Base-by-base conservation (phyloP, 2,113 vertebrate species). In the Numenius arquata region DNA sequence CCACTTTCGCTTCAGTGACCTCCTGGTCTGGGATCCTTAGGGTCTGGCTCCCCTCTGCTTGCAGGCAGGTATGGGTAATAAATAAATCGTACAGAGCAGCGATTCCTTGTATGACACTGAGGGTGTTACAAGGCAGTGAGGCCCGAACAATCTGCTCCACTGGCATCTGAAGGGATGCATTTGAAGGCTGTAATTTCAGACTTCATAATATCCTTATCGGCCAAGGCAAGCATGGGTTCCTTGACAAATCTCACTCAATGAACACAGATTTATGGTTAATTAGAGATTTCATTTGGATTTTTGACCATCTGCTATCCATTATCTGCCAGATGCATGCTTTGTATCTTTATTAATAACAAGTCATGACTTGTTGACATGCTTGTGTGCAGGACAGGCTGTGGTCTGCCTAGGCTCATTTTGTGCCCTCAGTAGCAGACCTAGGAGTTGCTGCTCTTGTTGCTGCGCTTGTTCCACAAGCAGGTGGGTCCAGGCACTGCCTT, bases 61-160 rank as follows among this genome's bases (percentile, higher is more conserved):
- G 26, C 50, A 55, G 47, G 26, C 53, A 43, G 27, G 18, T 15
- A 7, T 8, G 23, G 34, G 10, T 30, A 62, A 55, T 40, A 45
- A 61, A 36, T 73, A 63, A 68, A 17, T 32, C 9, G 1, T 32
- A 34, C 10, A 13, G 5, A 0, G 0, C 15, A 32, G 47, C 20
- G 62, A 48, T 48, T 14, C 23, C 45, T 74, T 53, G 38, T 34
- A 3, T 21, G 56, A 21, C 18, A 9, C 32, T 23, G 47, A 82
- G 56, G 30, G 48, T 18, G 12, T 34, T 40, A 26, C 52, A 48
- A 71, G 41, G 29, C 52, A 50, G 9, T 3, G 21, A 75, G 32
- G 21, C 38, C 14, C 19, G 19, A 34, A 34, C 14, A 34, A 5
- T 61, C 21, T 53, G 34, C 74, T 67, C 26, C 18, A 17, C 15